These are phyloP conservation scores for Auanema freiburgensis DNA, from an alignment of 2,888 invertebrate genomes.

Conservation along the genomic window DNA sequence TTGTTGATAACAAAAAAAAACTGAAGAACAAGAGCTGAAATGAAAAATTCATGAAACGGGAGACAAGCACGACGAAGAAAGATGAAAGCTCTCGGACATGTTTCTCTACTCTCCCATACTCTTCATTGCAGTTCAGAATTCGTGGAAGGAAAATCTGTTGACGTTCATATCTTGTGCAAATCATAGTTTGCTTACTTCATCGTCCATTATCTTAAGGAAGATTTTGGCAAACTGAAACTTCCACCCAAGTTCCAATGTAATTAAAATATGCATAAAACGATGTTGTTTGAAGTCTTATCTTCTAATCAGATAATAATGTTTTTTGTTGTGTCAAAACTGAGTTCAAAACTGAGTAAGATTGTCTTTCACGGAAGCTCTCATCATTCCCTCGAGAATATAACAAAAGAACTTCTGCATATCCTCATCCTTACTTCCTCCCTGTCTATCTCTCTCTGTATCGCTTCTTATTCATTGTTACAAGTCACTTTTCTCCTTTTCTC, in stretches of 20 bases:
- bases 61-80: background rate
- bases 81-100: background rate
- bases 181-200: no score
- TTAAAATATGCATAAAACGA: background rate
- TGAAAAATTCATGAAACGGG: no score
- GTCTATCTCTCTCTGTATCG: background rate
- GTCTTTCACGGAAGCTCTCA: background rate
- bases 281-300: background rate
- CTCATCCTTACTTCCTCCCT: constrained; percentile 9
- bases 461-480: background rate
- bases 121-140: no score
- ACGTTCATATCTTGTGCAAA: no score
- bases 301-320: background rate
- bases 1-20: background rate
- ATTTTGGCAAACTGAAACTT: background rate
- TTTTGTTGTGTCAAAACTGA: no score
- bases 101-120: background rate
- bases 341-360: no score
- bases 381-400: background rate
- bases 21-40: no score
- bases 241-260: background rate
- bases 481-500: background rate
- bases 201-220: no score
- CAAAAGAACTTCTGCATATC: background rate
- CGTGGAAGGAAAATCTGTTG: no score